Evolutionary conservation across 2,888 invertebrate genomes (phyloP).

Genomic region (Cantharis flavilabris): DNA sequence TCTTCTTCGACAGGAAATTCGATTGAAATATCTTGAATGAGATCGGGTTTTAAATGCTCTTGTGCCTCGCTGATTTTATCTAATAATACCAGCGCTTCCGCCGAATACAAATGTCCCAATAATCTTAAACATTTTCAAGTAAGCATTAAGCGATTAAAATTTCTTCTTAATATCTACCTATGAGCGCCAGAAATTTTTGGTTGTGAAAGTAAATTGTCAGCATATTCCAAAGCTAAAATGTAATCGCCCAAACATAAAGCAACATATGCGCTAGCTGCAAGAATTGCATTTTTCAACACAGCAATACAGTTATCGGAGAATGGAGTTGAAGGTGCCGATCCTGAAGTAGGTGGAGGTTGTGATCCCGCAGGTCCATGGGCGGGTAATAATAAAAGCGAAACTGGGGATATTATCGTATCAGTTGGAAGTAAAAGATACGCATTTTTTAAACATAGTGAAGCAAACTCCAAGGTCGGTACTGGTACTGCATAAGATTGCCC

Average conservation of each 20-base stretch:
- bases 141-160: background rate
- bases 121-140: slow-evolving; percentile 58
- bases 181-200: slow-evolving; percentile 74
- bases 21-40: slow-evolving; percentile 63
- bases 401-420: slow-evolving; percentile 51
- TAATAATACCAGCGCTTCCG: slow-evolving; percentile 82
- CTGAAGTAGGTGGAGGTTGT: slow-evolving; percentile 49
- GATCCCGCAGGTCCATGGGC: slow-evolving; percentile 53
- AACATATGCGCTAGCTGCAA: slow-evolving; percentile 84
- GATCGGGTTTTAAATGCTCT: slow-evolving; percentile 79
- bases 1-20: slow-evolving; percentile 56
- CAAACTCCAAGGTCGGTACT: slow-evolving; percentile 87
- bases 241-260: slow-evolving; percentile 84
- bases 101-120: slow-evolving; percentile 86
- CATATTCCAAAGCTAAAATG: slow-evolving; percentile 76
- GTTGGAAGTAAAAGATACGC: slow-evolving; percentile 74
- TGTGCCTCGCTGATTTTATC: slow-evolving; percentile 84
- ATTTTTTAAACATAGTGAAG: slow-evolving; percentile 84
- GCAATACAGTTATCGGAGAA: slow-evolving; percentile 65
- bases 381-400: slow-evolving; percentile 52
- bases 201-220: slow-evolving; percentile 73
- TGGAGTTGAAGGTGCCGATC: slow-evolving; percentile 66
- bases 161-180: slow-evolving; percentile 55
- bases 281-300: slow-evolving; percentile 66
- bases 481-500: slow-evolving; percentile 85